phyloP scores from a whole-genome alignment of 2,888 invertebrate genomes.

The Cosmorhoe ocellata region DNA sequence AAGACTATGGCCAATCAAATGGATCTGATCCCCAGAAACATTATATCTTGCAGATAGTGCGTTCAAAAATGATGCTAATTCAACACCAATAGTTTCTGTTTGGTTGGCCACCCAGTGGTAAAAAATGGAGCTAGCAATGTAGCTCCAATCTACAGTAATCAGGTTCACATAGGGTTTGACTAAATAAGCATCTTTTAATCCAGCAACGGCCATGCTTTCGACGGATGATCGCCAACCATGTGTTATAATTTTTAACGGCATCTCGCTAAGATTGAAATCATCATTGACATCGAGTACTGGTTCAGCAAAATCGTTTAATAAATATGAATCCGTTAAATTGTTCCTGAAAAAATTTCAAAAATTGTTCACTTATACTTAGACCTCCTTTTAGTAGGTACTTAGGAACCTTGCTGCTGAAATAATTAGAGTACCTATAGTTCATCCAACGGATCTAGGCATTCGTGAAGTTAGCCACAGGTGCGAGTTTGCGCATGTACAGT shows the following conservation, averaged over 20 bases:
- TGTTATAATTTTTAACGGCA: constrained; percentile 71
- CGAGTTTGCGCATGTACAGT: too few species aligned
- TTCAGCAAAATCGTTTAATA: constrained; percentile 40
- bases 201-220: constrained; percentile 49
- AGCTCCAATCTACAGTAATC: constrained; percentile 66
- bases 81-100: constrained; percentile 45
- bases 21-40: constrained; percentile 47
- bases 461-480: too few species aligned
- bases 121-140: constrained; percentile 46
- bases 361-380: too few species aligned
- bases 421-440: too few species aligned
- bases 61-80: constrained; percentile 47
- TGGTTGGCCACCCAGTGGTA: constrained; percentile 56
- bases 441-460: too few species aligned
- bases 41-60: constrained; percentile 40
- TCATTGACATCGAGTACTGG: constrained; percentile 26
- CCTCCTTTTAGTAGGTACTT: too few species aligned
- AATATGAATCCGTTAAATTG: constrained; percentile 40
- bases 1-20: constrained; percentile 61
- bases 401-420: too few species aligned
- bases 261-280: constrained; percentile 30
- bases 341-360: constrained; percentile 40
- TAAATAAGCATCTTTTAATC: constrained; percentile 69
- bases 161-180: constrained; percentile 61
- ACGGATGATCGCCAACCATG: constrained; percentile 77